Conservation (phyloP, 2,888 invertebrate species). For the Villa cingulata region DNA sequence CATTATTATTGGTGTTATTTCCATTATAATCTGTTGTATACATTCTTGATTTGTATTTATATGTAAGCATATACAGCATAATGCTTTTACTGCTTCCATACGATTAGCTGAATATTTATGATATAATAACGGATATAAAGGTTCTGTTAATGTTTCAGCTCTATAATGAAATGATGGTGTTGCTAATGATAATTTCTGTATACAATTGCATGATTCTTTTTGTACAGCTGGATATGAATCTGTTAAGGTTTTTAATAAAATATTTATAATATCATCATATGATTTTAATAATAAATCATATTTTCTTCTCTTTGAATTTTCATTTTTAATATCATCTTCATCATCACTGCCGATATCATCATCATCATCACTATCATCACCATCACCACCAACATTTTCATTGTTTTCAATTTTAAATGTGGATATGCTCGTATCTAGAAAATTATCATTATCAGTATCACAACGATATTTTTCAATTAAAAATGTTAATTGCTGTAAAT, state of each 20-base stretch:
- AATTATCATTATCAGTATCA: slow-evolving; percentile 29
- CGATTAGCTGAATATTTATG: slow-evolving; percentile 78
- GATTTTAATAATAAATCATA: slow-evolving; percentile 18
- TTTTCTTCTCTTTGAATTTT: not conserved
- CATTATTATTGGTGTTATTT: slow-evolving; percentile 77
- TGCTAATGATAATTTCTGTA: slow-evolving; percentile 48
- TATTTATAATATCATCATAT: slow-evolving; percentile 49
- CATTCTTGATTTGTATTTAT: slow-evolving; percentile 51
- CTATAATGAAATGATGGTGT: slow-evolving; percentile 60
- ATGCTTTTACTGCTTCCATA: slow-evolving; percentile 55
- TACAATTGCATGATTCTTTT: slow-evolving; percentile 59
- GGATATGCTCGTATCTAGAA: too few species aligned
- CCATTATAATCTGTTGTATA: slow-evolving; percentile 57
- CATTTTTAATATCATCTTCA: not conserved
- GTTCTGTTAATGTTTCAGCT: slow-evolving; percentile 58
- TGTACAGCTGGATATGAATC: slow-evolving; percentile 75
- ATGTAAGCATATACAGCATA: slow-evolving; percentile 47
- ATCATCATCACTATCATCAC: not conserved
- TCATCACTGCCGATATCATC: not conserved
- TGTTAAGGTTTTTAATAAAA: slow-evolving; percentile 54
- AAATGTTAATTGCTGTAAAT: slow-evolving; percentile 49
- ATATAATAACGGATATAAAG: slow-evolving; percentile 54
- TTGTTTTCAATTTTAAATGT: slow-evolving; percentile 51
- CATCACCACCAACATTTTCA: slow-evolving; percentile 30
- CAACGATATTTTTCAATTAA: slow-evolving; percentile 49